Base-by-base conservation (phyloP, 2,113 vertebrate genomes). In the Capreolus pygargus region DNA sequence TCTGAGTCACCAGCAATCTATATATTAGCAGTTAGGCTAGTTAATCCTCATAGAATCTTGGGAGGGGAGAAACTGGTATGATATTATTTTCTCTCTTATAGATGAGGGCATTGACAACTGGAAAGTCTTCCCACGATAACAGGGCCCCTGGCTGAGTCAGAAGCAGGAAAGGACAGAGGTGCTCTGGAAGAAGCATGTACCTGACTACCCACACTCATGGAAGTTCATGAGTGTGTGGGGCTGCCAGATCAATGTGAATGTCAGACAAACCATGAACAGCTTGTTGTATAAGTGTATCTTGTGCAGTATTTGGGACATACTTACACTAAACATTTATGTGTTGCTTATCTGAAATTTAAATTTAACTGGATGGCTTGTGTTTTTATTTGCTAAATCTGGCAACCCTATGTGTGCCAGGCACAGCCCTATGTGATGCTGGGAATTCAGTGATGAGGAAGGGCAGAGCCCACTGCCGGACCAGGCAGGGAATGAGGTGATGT, bases 121-220 rank as follows among this genome's bases (percentile, higher is more conserved):
- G 54, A 36, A 57, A 57, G 47, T 11, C n/a, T 43, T 67, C 25
- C 3, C 23, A 2, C 3, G 0, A 23, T 4, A 30, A n/a, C 16
- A 21, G 33, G 19, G 27, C 58, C 52, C 43, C 61, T 52, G 78
- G 28, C 67, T 57, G 52, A 83, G 74, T 4, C n/a, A 60, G 74
- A 7, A 2, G 28, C 6, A 10, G 67, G 43, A 64, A 58, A 60
- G 64, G 43, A 60, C 28, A 45, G 6, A n/a, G 9, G 21, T 28
- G 16, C 67, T 81, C 33, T 76, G 54, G 39, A n/a, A 95, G 45
- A 43, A 58, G 7, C 33, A 0, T 0, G 2, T 45, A 7, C 19
- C 52, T 17, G 16, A 83, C 30, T 2, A 11, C 21, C 33, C 9
- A 61, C 55, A 5, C 5, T 27, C 25, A 0, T 0, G 5, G 74